These are phyloP conservation scores for Parnassius apollo DNA, from an alignment of 2,888 invertebrate genomes.

Conservation along the genomic window DNA sequence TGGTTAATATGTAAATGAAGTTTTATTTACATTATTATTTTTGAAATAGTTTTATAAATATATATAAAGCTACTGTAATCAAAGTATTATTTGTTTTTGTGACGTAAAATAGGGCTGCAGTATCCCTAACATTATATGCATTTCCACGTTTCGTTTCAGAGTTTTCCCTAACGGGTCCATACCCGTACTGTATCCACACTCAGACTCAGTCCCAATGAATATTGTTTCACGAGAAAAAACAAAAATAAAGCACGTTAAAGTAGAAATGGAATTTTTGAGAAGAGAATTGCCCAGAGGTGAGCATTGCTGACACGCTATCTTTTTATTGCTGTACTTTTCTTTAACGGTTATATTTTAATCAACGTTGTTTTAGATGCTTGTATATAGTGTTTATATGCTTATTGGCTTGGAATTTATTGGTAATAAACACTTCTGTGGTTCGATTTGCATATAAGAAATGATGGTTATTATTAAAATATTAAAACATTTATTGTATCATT, in stretches of 20 bases:
- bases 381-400: constrained; percentile 45
- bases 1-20: no score
- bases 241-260: constrained; percentile 45
- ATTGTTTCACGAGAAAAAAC: constrained; percentile 15
- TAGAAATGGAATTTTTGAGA: constrained; percentile 37
- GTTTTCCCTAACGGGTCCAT: constrained; percentile 32
- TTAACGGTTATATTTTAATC: constrained; percentile 34
- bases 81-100: no score
- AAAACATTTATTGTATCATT: no score
- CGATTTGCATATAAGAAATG: constrained; percentile 31
- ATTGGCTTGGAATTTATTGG: constrained; percentile 46
- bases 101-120: neutral
- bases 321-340: constrained; percentile 33
- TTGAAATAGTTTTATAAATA: no score
- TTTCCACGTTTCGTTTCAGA: constrained; percentile 19
- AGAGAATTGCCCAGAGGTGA: constrained; percentile 39
- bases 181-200: constrained; percentile 36
- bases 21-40: no score
- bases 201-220: constrained; percentile 44
- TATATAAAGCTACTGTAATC: no score
- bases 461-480: no score
- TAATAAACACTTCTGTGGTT: constrained; percentile 47
- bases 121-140: constrained; percentile 7
- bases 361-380: constrained; percentile 44
- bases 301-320: constrained; percentile 39